Conservation (phyloP, 2,888 invertebrate genomes). For the Ornithoptera priamus region DNA sequence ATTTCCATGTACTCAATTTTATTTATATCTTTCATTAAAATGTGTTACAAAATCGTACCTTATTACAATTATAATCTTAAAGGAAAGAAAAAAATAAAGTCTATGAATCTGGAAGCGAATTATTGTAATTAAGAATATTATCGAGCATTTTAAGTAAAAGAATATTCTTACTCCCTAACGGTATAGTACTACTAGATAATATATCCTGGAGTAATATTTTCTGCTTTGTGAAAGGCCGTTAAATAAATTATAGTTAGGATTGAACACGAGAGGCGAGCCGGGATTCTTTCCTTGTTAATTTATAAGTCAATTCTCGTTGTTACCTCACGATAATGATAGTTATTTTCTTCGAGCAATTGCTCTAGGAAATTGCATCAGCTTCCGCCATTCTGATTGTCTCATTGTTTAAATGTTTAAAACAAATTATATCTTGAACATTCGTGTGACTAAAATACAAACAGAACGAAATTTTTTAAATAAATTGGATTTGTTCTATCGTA, state of each 20-base stretch:
- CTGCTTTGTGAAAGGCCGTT: slow-evolving; percentile 5
- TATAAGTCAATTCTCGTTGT: slow-evolving; percentile 12
- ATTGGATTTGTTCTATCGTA: too few relatives aligned
- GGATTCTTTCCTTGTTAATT: slow-evolving; percentile 17
- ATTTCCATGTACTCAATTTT: too few relatives aligned
- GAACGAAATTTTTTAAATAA: background rate
- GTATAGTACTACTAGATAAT: background rate
- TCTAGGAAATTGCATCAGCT: too few relatives aligned
- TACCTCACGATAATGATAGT: background rate
- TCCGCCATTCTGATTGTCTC: too few relatives aligned
- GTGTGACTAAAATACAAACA: too few relatives aligned
- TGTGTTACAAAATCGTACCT: too few relatives aligned
- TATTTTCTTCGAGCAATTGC: background rate
- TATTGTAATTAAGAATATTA: background rate
- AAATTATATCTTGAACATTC: too few relatives aligned
- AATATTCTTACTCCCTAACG: background rate
- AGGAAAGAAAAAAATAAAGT: too few relatives aligned
- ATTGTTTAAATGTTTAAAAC: too few relatives aligned
- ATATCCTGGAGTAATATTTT: background rate
- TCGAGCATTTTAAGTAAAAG: background rate
- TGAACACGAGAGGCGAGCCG: background rate
- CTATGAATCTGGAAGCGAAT: too few relatives aligned
- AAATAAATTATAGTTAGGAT: slow-evolving; percentile 8
- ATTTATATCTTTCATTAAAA: too few relatives aligned
- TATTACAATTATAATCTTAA: too few relatives aligned